Conservation (phyloP, 2,797 vertebrate genomes). For the Hippocampus kuda region DNA sequence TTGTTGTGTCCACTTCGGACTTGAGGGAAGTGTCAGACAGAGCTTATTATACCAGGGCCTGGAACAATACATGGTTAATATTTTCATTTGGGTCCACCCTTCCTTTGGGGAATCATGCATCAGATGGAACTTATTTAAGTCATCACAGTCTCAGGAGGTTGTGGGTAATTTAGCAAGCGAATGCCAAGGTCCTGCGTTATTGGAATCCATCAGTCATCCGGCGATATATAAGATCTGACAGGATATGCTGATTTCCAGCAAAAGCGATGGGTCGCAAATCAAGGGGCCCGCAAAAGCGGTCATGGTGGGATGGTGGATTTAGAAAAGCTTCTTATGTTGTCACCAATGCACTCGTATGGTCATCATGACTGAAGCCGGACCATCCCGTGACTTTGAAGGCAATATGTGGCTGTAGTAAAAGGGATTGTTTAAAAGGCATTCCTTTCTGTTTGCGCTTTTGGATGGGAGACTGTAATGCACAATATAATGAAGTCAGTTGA, state of each 20-base stretch:
- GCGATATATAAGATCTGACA: constrained; percentile 21
- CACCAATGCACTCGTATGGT: constrained; percentile 1
- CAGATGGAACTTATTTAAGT: constrained; percentile 32
- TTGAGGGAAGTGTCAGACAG: neutral
- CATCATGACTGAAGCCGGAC: neutral
- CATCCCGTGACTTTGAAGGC: neutral
- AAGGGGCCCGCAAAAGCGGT: neutral
- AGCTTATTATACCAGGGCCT: constrained; percentile 2
- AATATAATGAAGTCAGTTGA: neutral
- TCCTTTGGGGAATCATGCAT: constrained; percentile 29
- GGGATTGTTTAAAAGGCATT: neutral
- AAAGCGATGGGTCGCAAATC: constrained; percentile 3
- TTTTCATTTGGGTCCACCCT: constrained; percentile 31
- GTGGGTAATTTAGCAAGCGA: constrained; percentile 27
- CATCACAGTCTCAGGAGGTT: constrained; percentile 34
- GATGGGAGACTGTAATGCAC: neutral
- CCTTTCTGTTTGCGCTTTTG: neutral
- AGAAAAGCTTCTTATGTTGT: constrained; percentile 7
- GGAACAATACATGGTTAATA: constrained; percentile 40
- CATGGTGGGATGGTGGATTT: constrained; percentile 1
- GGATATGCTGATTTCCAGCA: neutral
- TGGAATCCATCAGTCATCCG: constrained; percentile 45
- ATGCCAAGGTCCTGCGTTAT: constrained; percentile 38
- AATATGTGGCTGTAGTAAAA: neutral
- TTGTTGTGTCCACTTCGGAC: neutral